Conservation (phyloP, 2,113 vertebrate genomes). For the Entelurus aequoreus region DNA sequence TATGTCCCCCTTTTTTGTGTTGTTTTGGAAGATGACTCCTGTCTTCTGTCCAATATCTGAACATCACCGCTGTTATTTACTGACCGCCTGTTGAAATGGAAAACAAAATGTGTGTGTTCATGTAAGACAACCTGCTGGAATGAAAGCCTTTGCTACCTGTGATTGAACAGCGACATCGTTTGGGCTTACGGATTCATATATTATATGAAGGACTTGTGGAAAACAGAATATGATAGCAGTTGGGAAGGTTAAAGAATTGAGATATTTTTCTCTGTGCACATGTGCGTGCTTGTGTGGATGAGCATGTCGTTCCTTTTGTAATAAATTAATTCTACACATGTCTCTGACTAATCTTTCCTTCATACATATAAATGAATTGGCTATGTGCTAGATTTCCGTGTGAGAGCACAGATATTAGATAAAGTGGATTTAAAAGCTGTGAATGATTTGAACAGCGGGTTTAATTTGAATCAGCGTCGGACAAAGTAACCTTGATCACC, state of each 20-base stretch:
- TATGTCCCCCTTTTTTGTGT: constrained; percentile 24
- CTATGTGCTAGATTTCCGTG: constrained; percentile 41
- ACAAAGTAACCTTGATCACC: constrained; percentile 47
- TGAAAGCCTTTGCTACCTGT: constrained; percentile 42
- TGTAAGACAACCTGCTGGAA: constrained; percentile 51
- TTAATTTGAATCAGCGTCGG: constrained; percentile 42
- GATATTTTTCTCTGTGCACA: not conserved
- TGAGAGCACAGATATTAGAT: constrained; percentile 48
- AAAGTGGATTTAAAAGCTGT: constrained; percentile 52
- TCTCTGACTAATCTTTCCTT: constrained; percentile 38
- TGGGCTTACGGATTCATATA: constrained; percentile 19
- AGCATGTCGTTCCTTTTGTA: constrained; percentile 28
- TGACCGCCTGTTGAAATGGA: constrained; percentile 55
- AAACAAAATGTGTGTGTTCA: constrained; percentile 39
- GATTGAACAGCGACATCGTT: constrained; percentile 20
- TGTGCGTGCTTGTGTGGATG: not conserved
- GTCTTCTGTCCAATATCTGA: constrained; percentile 43
- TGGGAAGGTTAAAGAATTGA: not conserved
- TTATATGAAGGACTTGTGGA: constrained; percentile 6
- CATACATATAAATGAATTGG: constrained; percentile 54
- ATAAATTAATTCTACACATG: constrained; percentile 39
- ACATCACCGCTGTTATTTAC: constrained; percentile 46
- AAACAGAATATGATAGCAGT: not conserved
- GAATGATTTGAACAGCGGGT: constrained; percentile 39
- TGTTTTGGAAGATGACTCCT: constrained; percentile 51